A percentile compares a stretch with the other conserved stretches of the same genome.
These are phyloP conservation scores for Polia nebulosa DNA, from an alignment of 2,888 invertebrate species.

Conservation along the genomic window DNA sequence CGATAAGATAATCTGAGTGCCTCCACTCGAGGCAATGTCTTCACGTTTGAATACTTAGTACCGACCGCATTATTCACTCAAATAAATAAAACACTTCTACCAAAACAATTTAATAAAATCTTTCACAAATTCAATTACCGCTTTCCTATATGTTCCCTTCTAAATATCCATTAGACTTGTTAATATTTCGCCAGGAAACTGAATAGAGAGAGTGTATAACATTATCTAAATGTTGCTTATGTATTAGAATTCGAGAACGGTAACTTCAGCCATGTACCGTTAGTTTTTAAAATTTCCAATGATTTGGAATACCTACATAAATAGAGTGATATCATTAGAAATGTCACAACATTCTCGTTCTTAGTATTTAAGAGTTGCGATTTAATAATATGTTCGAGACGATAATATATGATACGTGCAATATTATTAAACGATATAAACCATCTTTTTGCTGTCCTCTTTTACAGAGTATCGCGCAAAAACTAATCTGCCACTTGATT, in stretches of 20 bases:
- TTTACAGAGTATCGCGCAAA: slow-evolving; percentile 26
- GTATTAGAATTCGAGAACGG: slow-evolving; percentile 75
- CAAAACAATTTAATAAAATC: slow-evolving; percentile 22
- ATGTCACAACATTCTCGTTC: slow-evolving; percentile 55
- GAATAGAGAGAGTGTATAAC: slow-evolving; percentile 62
- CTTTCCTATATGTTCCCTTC: slow-evolving; percentile 42
- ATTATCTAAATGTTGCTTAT: slow-evolving; percentile 72
- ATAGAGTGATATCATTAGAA: slow-evolving; percentile 55
- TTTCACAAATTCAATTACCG: slow-evolving; percentile 26
- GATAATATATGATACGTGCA: slow-evolving; percentile 3
- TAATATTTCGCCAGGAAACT: slow-evolving; percentile 63
- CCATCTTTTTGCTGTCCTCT: slow-evolving; percentile 22
- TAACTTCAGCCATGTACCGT: slow-evolving; percentile 71
- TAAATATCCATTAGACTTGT: slow-evolving; percentile 67
- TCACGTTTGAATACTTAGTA: slow-evolving; percentile 45
- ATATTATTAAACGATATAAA: slow-evolving; percentile 23
- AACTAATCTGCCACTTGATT: slow-evolving; percentile 38
- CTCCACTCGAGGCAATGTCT: slow-evolving; percentile 44
- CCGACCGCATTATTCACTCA: slow-evolving; percentile 21
- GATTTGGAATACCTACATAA: slow-evolving; percentile 66
- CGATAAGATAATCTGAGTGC: slow-evolving; percentile 65
- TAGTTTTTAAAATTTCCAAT: slow-evolving; percentile 75
- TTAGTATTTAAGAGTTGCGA: slow-evolving; percentile 26
- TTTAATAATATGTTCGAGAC: slow-evolving; percentile 50
- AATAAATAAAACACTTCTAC: slow-evolving; percentile 33